Evolutionary conservation across 2,113 vertebrate species (phyloP).

Genomic region (Phrynosoma blainvillii): DNA sequence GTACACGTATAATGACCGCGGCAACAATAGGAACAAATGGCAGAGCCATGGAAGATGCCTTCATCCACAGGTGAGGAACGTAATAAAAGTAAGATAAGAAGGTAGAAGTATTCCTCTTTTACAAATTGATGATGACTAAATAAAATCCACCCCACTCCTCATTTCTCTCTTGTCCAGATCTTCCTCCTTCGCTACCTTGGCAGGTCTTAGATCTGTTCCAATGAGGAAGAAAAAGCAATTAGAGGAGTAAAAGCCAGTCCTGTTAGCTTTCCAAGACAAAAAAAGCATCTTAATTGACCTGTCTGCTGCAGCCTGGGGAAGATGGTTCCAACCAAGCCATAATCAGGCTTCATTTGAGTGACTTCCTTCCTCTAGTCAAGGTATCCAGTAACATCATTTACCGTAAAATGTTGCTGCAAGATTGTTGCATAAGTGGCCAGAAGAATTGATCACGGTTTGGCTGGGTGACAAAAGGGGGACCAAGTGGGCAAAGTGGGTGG

Average conservation of each 20-base stretch:
- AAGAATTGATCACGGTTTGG: constrained; percentile 16
- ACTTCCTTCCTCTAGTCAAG: constrained; percentile 33
- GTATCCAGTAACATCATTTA: constrained; percentile 23
- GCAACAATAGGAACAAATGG: too few species aligned
- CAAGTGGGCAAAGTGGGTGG: neutral
- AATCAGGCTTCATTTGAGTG: constrained; percentile 17
- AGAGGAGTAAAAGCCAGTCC: constrained; percentile 27
- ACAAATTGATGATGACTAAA: too few species aligned
- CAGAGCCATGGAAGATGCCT: too few species aligned
- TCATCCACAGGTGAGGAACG: too few species aligned
- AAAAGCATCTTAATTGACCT: constrained; percentile 43
- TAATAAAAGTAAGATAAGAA: too few species aligned
- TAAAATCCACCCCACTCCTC: neutral
- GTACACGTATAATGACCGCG: too few species aligned
- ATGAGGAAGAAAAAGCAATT: constrained; percentile 39
- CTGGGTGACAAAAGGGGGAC: neutral
- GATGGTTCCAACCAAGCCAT: neutral
- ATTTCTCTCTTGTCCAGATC: constrained; percentile 34
- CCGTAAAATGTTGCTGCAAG: neutral
- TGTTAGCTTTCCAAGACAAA: constrained; percentile 47
- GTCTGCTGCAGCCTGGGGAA: constrained; percentile 5
- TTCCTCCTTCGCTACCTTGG: neutral
- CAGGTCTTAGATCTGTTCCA: constrained; percentile 33
- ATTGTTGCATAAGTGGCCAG: neutral
- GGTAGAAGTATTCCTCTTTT: too few species aligned